Conservation (phyloP, 2,797 vertebrate genomes). For the Enteromius afrohamiltoni region DNA sequence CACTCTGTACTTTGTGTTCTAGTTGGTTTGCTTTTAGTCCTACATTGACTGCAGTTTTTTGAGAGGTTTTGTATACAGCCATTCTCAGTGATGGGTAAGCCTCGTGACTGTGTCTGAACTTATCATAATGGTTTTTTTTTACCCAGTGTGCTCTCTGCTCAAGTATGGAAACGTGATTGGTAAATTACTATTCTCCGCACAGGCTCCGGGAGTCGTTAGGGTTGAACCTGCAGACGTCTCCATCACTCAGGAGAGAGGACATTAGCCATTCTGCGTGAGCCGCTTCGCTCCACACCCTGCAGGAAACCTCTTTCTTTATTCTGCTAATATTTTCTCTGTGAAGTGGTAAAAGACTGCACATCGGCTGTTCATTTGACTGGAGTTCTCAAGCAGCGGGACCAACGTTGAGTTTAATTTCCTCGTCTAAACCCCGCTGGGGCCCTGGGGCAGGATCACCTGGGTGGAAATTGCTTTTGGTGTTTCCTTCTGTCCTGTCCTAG, state of each 20-base stretch:
- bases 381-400: slow-evolving; percentile 61
- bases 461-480: slow-evolving; percentile 59
- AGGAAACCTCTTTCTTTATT: slow-evolving; percentile 57
- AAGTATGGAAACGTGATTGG: slow-evolving; percentile 31
- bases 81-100: slow-evolving; percentile 22
- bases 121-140: neutral
- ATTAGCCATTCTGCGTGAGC: slow-evolving; percentile 60
- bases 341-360: slow-evolving; percentile 55
- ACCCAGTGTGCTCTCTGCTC: slow-evolving; percentile 21
- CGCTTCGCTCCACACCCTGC: slow-evolving; percentile 45
- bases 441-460: slow-evolving; percentile 69
- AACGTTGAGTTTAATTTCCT: slow-evolving; percentile 74
- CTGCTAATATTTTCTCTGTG: slow-evolving; percentile 62
- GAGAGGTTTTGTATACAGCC: slow-evolving; percentile 4
- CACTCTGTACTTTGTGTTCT: slow-evolving; percentile 23
- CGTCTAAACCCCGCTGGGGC: slow-evolving; percentile 71
- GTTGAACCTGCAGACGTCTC: slow-evolving; percentile 58
- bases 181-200: slow-evolving; percentile 49
- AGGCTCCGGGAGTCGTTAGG: slow-evolving; percentile 36
- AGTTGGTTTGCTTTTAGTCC: neutral
- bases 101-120: slow-evolving; percentile 13
- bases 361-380: slow-evolving; percentile 53
- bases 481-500: slow-evolving; percentile 52
- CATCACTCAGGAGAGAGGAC: slow-evolving; percentile 55
- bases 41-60: neutral